Evolutionary conservation across 2,888 invertebrate genomes (phyloP).

Genomic region (Pheosia gnoma): DNA sequence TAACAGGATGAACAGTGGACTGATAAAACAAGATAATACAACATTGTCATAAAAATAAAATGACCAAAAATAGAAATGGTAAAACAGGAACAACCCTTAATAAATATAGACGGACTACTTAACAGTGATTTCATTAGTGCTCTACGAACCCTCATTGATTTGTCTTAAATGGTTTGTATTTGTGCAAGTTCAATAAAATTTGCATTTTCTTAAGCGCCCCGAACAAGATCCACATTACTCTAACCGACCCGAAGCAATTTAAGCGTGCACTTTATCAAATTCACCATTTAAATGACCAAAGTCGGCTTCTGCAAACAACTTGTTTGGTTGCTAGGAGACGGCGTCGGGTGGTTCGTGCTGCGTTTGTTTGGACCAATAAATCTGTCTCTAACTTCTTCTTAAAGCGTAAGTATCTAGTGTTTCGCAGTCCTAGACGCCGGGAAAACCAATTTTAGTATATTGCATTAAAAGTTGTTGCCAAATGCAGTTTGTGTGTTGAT

Average conservation of each 20-base stretch:
- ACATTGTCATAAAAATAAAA: background rate
- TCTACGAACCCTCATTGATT: background rate
- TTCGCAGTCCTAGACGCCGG: slow-evolving; percentile 66
- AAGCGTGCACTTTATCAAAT: slow-evolving; percentile 72
- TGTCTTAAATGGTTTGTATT: slow-evolving; percentile 8
- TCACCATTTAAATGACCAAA: slow-evolving; percentile 79
- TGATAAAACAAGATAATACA: background rate
- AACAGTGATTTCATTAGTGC: slow-evolving; percentile 6
- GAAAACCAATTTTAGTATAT: slow-evolving; percentile 79
- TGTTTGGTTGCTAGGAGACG: slow-evolving; percentile 70
- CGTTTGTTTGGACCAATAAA: slow-evolving; percentile 74
- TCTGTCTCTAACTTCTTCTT: slow-evolving; percentile 79
- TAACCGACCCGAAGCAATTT: slow-evolving; percentile 58
- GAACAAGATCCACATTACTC: slow-evolving; percentile 47
- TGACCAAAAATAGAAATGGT: background rate
- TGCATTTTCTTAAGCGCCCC: slow-evolving; percentile 20
- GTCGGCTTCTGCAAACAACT: slow-evolving; percentile 70
- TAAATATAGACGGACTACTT: slow-evolving; percentile 11
- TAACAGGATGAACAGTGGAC: background rate
- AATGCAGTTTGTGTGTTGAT: slow-evolving; percentile 65
- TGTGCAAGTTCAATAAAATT: slow-evolving; percentile 12
- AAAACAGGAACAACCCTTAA: background rate
- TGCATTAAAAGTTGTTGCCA: slow-evolving; percentile 78
- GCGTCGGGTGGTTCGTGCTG: slow-evolving; percentile 61
- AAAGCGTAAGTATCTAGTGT: slow-evolving; percentile 70